Evolutionary conservation across 2,113 vertebrate genomes (phyloP).

Genomic region (Pangasianodon gigas): DNA sequence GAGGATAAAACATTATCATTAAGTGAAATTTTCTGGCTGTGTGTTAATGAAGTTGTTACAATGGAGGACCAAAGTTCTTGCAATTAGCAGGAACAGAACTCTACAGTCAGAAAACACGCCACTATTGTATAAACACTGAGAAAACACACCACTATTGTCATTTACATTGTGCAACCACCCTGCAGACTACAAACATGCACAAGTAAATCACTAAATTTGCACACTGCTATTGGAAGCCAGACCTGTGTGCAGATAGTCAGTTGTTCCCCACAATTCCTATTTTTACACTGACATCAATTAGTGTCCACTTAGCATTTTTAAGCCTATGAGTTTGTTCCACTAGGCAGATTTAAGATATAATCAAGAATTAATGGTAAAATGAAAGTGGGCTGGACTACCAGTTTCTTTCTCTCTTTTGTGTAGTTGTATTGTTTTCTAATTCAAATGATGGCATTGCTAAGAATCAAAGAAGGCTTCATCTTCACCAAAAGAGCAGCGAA

Average conservation of each 20-base stretch:
- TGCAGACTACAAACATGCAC: background rate
- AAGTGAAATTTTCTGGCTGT: background rate
- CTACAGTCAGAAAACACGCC: background rate
- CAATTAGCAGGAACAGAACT: background rate
- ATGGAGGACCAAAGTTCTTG: background rate
- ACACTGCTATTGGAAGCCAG: background rate
- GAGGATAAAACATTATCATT: background rate
- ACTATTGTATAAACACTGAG: background rate
- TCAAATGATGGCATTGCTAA: slow-evolving; percentile 47
- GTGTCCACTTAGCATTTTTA: background rate
- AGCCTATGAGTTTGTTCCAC: background rate
- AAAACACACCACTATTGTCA: background rate
- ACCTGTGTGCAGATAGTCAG: background rate
- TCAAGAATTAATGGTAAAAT: background rate
- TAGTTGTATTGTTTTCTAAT: slow-evolving; percentile 8
- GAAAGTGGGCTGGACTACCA: background rate
- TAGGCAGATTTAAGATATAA: no score
- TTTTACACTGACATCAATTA: background rate
- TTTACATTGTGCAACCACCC: background rate
- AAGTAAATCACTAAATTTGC: background rate
- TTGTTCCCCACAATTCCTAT: background rate
- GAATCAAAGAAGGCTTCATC: slow-evolving; percentile 41
- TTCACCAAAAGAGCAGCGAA: slow-evolving; percentile 25
- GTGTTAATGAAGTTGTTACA: background rate
- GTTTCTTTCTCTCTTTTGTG: background rate